Percentiles rank a stretch among this genome's conserved stretches.
phyloP scores from a whole-genome alignment of 64 coral and sea anemone genomes.

The Acropora tenuis region DNA sequence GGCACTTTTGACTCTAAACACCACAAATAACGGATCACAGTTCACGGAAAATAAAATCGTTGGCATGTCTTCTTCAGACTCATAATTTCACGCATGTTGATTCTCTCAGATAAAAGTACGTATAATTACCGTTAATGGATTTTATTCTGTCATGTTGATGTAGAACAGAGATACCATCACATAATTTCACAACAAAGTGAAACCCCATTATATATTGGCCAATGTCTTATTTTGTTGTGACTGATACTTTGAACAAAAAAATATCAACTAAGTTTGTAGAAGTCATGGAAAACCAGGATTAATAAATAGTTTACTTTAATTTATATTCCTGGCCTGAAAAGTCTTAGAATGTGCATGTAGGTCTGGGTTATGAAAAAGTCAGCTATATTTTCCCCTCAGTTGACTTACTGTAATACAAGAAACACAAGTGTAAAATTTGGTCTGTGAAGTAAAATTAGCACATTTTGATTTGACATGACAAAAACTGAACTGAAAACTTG shows the following conservation, averaged over 20 bases:
- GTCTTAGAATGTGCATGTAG: conserved; percentile 13
- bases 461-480: neutral
- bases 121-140: conserved; percentile 5
- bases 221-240: conserved; percentile 7
- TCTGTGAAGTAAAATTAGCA: neutral
- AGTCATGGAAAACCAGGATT: conserved; percentile 5
- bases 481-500: too few relatives aligned
- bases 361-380: too few relatives aligned
- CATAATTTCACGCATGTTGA: conserved; percentile 1
- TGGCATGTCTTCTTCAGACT: conserved; percentile 12
- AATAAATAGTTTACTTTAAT: conserved; percentile 11
- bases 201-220: conserved; percentile 1
- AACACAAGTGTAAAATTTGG: too few relatives aligned
- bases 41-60: neutral
- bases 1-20: neutral
- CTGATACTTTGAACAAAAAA: conserved; percentile 9
- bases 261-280: neutral
- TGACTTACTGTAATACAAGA: neutral
- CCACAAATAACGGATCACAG: conserved; percentile 11
- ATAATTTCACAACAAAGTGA: neutral
- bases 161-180: too few relatives aligned
- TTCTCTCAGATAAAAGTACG: neutral
- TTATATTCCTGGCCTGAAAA: neutral
- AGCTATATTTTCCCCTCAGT: neutral
- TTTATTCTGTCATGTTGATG: neutral